Conservation (phyloP, 1,140 invertebrate species). For the Hetaerina americana region DNA sequence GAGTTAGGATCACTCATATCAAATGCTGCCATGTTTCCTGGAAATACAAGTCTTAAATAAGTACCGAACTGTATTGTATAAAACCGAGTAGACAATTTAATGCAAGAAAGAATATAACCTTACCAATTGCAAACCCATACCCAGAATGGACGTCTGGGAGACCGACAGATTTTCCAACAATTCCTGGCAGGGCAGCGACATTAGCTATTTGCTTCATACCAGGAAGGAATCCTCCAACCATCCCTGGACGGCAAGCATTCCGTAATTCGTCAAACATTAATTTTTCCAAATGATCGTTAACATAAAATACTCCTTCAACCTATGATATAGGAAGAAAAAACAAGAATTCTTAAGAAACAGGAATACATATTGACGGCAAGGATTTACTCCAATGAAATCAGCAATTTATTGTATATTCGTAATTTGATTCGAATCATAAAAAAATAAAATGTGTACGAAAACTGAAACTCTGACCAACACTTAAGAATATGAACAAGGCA, state of each 20-base stretch:
- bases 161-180: conserved; percentile 81
- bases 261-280: conserved; percentile 96
- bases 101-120: conserved; percentile 1
- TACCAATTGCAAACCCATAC: conserved; percentile 97
- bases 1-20: conserved; percentile 86
- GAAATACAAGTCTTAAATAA: conserved; percentile 12
- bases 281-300: conserved; percentile 83
- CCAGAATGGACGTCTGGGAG: conserved; percentile 98
- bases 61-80: neutral
- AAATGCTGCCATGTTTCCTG: conserved; percentile 99
- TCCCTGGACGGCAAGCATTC: conserved; percentile 76
- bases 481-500: too few relatives aligned
- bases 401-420: conserved; percentile 2
- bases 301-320: conserved; percentile 97
- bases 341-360: conserved; percentile 3
- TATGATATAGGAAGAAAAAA: too few relatives aligned
- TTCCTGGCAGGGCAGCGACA: conserved; percentile 95
- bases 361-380: too few relatives aligned
- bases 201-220: conserved; percentile 99
- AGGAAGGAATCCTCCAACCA: conserved; percentile 90
- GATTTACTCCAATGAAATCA: conserved; percentile 10
- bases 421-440: conserved; percentile 3
- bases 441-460: too few relatives aligned
- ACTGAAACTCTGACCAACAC: too few relatives aligned
- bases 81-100: neutral